Base-by-base conservation (phyloP, 2,888 invertebrate genomes). In the Abrostola triplasia region DNA sequence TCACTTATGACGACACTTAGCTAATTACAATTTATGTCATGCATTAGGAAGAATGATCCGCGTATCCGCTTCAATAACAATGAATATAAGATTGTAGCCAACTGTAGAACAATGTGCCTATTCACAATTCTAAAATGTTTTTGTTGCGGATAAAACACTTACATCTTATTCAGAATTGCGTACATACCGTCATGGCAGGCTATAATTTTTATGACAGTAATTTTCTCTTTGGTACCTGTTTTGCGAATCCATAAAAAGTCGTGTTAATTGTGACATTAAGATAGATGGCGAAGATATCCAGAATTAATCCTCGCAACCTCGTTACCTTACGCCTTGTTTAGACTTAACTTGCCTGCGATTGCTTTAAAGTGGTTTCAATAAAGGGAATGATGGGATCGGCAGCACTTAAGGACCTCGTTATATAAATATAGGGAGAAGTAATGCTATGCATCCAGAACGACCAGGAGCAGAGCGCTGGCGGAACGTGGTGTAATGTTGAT, bases 201-300 rank as follows among this genome's bases (percentile, higher is more conserved):
- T 58, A 56, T 38, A 59, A 38, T 38, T 73, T 53, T 67, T 53
- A 67, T 49, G 55, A 44, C 49, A 24, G 62, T 67, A 49, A 73
- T 62, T 62, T 70, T 51, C 54, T 73, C 58, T 55, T 55, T 24
- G 60, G 42, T 67, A 58, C 61, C 44, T 54, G 61, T 61, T 70
- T 56, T 53, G 49, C 24, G 53, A 73, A 44, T 53, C 37, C 49
- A 53, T 67, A 56, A 50, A 53, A 59, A 42, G 61, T 53, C 59
- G 55, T 53, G 41, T 59, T 73, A 68, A 73, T 71, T 68, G 70
- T 70, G 62, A 70, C 68, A 56, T 73, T 52, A 67, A 61, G 52
- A 73, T 67, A 52, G 37, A 70, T 59, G 55, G 55, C 44, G 44
- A 58, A 49, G 61, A 62, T 67, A 67, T 62, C n/a, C 36, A 62